Conservation (phyloP, 1,140 invertebrate genomes). For the Globodera ellingtonae region DNA sequence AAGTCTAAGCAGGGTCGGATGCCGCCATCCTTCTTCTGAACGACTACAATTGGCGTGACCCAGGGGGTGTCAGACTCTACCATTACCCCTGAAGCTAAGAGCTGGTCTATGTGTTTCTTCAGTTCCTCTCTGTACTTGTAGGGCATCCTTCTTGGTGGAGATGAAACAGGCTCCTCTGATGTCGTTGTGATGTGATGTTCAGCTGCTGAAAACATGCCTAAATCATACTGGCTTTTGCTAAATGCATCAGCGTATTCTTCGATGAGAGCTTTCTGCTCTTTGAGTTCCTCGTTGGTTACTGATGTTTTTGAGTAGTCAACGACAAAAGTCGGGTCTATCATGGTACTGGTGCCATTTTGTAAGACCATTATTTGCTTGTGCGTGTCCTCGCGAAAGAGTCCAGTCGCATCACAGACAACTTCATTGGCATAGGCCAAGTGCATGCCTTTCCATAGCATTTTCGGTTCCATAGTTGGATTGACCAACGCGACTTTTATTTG, state of each 20-base stretch:
- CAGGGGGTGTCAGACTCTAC: background rate
- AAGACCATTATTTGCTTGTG: too few relatives aligned
- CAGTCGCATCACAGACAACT: too few relatives aligned
- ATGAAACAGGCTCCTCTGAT: constrained; percentile 5
- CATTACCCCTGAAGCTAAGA: too few relatives aligned
- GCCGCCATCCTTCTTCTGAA: constrained; percentile 22
- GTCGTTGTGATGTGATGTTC: constrained; percentile 12
- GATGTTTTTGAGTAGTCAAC: background rate
- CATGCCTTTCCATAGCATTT: too few relatives aligned
- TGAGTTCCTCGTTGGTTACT: background rate
- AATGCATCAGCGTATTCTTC: constrained; percentile 10
- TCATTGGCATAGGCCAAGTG: too few relatives aligned
- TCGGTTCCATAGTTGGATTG: too few relatives aligned
- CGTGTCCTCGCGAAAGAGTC: too few relatives aligned
- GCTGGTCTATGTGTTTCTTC: too few relatives aligned
- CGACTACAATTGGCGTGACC: constrained; percentile 2
- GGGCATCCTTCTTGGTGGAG: constrained; percentile 11
- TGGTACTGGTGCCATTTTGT: background rate
- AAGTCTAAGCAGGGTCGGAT: constrained; percentile 67
- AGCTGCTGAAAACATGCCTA: background rate
- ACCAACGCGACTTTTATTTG: too few relatives aligned
- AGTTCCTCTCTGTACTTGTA: constrained; percentile 8
- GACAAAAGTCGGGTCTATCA: background rate
- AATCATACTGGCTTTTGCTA: constrained; percentile 1
- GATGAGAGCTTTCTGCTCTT: background rate